A percentile compares a stretch with the other conserved stretches of the same genome.
phyloP scores from a whole-genome alignment of 2,888 invertebrate genomes.

The Morinoia aosen region DNA sequence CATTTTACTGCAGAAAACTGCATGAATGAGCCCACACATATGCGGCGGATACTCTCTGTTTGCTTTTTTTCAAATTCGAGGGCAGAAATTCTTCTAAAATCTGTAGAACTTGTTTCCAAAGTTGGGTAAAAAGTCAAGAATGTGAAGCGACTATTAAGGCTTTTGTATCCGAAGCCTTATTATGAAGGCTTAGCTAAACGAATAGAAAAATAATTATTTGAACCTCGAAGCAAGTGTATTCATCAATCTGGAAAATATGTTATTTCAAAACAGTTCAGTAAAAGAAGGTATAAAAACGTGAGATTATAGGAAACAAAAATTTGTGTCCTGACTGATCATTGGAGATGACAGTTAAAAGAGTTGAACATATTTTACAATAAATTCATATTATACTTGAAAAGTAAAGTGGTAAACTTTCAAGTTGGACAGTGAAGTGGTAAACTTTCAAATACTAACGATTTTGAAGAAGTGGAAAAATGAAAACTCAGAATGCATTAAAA shows the following conservation, averaged over 20 bases:
- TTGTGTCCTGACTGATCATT: neutral
- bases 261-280: neutral
- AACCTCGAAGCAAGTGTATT: neutral
- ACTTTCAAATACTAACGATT: neutral
- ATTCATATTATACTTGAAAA: neutral
- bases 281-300: neutral
- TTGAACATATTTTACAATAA: neutral
- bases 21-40: neutral
- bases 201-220: neutral
- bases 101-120: neutral
- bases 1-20: neutral
- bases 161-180: neutral
- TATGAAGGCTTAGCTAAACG: neutral
- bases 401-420: too few species aligned
- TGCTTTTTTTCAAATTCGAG: neutral
- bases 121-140: neutral
- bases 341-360: neutral
- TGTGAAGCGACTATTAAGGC: too few species aligned
- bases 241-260: neutral
- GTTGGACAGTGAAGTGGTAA: too few species aligned
- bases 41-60: neutral
- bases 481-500: too few species aligned
- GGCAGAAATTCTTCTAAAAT: neutral
- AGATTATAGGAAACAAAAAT: neutral
- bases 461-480: neutral